Percentiles rank a stretch among this genome's conserved stretches.
These are phyloP conservation scores for Minunthozetes semirufus DNA, from an alignment of 2,888 invertebrate genomes.

Conservation along the genomic window DNA sequence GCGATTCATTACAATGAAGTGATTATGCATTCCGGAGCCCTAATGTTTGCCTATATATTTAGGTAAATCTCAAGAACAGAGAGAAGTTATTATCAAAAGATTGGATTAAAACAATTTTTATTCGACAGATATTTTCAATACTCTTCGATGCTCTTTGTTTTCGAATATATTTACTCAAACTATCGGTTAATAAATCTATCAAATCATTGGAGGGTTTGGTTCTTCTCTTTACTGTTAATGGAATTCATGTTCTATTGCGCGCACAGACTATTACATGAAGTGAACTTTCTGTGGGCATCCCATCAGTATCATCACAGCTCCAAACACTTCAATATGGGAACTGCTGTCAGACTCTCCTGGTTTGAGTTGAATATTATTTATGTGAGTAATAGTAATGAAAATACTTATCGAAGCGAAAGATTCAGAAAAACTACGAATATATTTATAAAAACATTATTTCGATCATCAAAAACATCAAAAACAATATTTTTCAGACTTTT, in stretches of 20 bases:
- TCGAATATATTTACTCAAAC: slow-evolving; percentile 15
- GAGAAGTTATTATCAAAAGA: neutral
- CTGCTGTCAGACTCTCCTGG: slow-evolving; percentile 23
- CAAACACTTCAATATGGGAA: slow-evolving; percentile 12
- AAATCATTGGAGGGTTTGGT: slow-evolving; percentile 4
- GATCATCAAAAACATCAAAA: too few species aligned
- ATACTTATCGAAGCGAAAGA: neutral
- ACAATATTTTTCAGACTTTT: too few species aligned
- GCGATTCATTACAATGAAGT: slow-evolving; percentile 26
- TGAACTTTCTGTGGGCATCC: slow-evolving; percentile 22
- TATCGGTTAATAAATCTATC: slow-evolving; percentile 1
- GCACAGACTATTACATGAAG: slow-evolving; percentile 12
- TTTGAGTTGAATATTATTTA: slow-evolving; percentile 24
- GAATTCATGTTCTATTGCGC: slow-evolving; percentile 24
- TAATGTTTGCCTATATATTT: slow-evolving; percentile 27
- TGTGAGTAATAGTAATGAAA: slow-evolving; percentile 1
- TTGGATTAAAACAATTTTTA: neutral
- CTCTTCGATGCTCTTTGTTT: neutral
- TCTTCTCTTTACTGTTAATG: slow-evolving; percentile 5
- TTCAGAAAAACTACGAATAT: neutral
- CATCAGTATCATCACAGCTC: slow-evolving; percentile 27
- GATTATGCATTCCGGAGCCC: slow-evolving; percentile 17
- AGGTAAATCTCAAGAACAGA: slow-evolving; percentile 17
- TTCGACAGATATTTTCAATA: slow-evolving; percentile 24
- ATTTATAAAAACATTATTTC: neutral